A percentile compares a stretch with the other conserved stretches of the same genome.
Conservation (phyloP, 2,797 vertebrate species). For the Helostoma temminkii region DNA sequence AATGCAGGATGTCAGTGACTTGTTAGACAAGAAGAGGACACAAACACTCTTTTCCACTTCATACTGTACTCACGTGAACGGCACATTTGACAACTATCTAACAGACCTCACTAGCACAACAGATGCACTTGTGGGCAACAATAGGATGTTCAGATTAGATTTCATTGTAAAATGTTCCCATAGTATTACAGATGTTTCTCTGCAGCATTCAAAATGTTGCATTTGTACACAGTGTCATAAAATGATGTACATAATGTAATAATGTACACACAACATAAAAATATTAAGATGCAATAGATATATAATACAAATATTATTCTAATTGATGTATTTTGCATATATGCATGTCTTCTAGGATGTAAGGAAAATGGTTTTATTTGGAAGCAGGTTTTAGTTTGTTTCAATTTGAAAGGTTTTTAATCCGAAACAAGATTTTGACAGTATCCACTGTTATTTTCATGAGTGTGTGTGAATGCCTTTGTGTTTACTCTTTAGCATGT, state of each 20-base stretch:
- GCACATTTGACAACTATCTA: constrained; percentile 27
- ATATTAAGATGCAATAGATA: constrained; percentile 82
- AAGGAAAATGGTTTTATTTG: constrained; percentile 63
- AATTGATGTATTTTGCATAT: constrained; percentile 81
- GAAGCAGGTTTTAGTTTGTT: constrained; percentile 67
- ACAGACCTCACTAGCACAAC: constrained; percentile 54
- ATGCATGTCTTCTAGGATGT: constrained; percentile 83
- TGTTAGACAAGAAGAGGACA: background rate
- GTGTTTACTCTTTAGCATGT: constrained; percentile 40
- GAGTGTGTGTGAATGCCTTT: constrained; percentile 45
- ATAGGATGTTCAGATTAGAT: constrained; percentile 32
- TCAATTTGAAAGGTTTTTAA: constrained; percentile 64
- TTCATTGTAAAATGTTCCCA: constrained; percentile 47
- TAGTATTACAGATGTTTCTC: constrained; percentile 47
- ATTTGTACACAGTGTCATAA: constrained; percentile 71
- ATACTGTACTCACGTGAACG: constrained; percentile 2
- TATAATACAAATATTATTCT: constrained; percentile 74
- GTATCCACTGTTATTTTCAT: constrained; percentile 45
- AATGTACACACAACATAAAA: constrained; percentile 63
- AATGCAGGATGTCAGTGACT: constrained; percentile 16
- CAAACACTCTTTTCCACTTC: background rate
- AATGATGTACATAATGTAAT: constrained; percentile 78
- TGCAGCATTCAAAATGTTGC: constrained; percentile 55
- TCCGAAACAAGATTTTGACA: constrained; percentile 25
- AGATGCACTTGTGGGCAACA: constrained; percentile 37